Evolutionary conservation across 2,797 vertebrate genomes (phyloP).

Genomic region (Sebastes elongatus): DNA sequence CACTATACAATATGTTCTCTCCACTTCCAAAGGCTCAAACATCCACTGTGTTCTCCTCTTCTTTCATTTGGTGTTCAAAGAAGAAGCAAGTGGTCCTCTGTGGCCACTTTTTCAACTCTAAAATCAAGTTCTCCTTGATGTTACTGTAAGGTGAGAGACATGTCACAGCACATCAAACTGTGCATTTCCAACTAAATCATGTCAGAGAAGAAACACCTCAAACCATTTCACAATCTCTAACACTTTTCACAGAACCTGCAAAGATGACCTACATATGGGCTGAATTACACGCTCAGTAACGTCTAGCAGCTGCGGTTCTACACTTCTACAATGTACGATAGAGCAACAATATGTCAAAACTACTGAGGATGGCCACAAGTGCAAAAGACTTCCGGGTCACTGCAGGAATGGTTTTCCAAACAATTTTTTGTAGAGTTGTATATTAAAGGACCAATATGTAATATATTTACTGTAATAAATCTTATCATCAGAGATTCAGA

Average conservation of each 20-base stretch:
- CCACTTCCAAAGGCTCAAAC: background rate
- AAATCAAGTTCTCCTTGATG: background rate
- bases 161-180: slow-evolving; percentile 25
- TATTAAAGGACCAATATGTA: too few species aligned
- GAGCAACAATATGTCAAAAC: background rate
- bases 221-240: slow-evolving; percentile 13
- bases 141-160: slow-evolving; percentile 11
- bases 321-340: background rate
- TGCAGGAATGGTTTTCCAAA: background rate
- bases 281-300: background rate
- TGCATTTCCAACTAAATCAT: slow-evolving; percentile 1
- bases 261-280: background rate
- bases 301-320: background rate
- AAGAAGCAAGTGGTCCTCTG: background rate
- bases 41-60: background rate
- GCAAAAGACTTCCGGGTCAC: background rate
- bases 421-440: background rate
- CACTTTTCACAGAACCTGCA: slow-evolving; percentile 3
- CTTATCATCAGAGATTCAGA: too few species aligned
- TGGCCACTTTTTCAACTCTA: background rate
- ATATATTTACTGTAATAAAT: too few species aligned
- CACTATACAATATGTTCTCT: background rate
- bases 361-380: background rate
- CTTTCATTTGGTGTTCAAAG: background rate
- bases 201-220: slow-evolving; percentile 6